Conservation (phyloP, 64 coral and sea anemone species). For the Stichodactyla helianthus region DNA sequence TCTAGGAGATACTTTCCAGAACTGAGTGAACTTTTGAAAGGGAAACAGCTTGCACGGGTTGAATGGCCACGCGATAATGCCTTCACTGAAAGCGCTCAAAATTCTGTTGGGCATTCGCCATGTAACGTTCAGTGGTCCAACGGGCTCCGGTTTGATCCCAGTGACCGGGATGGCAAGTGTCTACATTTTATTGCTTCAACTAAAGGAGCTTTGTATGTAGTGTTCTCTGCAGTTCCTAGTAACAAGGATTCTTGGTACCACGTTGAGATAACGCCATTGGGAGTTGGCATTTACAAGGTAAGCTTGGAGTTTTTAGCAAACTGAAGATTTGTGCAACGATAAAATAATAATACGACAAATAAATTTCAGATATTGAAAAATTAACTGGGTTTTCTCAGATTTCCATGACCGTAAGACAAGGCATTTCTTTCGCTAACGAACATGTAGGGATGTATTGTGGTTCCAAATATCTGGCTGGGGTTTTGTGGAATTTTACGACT, state of each 20-base stretch:
- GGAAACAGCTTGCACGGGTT: background rate
- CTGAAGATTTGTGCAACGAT: too few relatives aligned
- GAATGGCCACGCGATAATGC: background rate
- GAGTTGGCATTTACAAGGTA: constrained; percentile 41
- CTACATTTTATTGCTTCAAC: constrained; percentile 49
- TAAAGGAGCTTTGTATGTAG: constrained; percentile 12
- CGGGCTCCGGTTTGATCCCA: constrained; percentile 29
- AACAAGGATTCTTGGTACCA: constrained; percentile 15
- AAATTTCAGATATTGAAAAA: too few relatives aligned
- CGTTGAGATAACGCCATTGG: constrained; percentile 8
- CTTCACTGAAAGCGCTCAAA: background rate
- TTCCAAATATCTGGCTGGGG: too few relatives aligned
- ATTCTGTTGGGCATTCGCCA: background rate
- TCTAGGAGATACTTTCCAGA: constrained; percentile 4
- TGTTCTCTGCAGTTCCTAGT: constrained; percentile 22
- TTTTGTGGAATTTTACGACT: too few relatives aligned
- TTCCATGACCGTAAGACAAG: too few relatives aligned
- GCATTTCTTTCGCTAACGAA: too few relatives aligned
- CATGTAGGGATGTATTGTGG: too few relatives aligned
- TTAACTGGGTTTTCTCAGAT: too few relatives aligned
- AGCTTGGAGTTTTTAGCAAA: background rate
- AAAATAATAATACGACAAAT: too few relatives aligned
- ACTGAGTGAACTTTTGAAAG: background rate
- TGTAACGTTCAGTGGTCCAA: constrained; percentile 39
- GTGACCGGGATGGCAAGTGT: constrained; percentile 23